Evolutionary conservation across 23 tunicate species (phyloP).

Genomic region (Ciona savignyi): DNA sequence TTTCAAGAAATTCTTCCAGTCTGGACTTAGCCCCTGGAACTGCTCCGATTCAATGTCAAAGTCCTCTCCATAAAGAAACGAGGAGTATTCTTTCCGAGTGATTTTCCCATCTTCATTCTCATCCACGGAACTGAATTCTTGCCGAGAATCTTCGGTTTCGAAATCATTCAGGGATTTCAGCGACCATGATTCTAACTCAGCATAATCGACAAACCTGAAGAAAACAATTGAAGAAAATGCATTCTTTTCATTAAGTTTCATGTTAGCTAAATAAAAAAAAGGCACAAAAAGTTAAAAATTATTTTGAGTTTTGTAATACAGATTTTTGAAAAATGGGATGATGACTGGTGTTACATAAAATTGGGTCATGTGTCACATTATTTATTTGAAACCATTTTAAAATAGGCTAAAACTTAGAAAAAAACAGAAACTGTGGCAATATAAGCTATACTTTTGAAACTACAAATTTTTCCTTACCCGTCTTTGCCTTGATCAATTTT

Average conservation of each 20-base stretch:
- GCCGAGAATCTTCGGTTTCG: conserved; percentile 46
- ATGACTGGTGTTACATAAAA: too few relatives aligned
- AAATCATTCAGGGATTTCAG: conserved; percentile 43
- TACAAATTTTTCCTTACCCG: conserved; percentile 41
- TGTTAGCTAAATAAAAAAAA: too few relatives aligned
- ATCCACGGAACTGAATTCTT: conserved; percentile 36
- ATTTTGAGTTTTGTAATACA: too few relatives aligned
- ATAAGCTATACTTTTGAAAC: neutral
- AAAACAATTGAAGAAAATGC: too few relatives aligned
- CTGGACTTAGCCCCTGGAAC: conserved; percentile 17
- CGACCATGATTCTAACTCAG: conserved; percentile 51
- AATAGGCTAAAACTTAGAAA: neutral
- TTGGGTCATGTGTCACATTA: too few relatives aligned
- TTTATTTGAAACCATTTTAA: neutral
- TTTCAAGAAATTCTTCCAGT: conserved; percentile 27
- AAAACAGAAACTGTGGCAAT: neutral
- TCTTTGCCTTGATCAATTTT: conserved; percentile 70
- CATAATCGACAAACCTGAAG: conserved; percentile 20
- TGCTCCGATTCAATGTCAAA: conserved; percentile 39
- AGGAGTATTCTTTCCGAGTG: conserved; percentile 46
- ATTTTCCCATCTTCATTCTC: conserved; percentile 33
- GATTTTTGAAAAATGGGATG: too few relatives aligned
- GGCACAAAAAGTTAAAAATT: too few relatives aligned
- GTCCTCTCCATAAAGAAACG: conserved; percentile 36
- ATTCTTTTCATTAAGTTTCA: too few relatives aligned